A percentile compares a stretch with the other conserved stretches of the same genome.
These are phyloP conservation scores for Homarus gammarus DNA, from an alignment of 2,888 invertebrate genomes.

Conservation along the genomic window DNA sequence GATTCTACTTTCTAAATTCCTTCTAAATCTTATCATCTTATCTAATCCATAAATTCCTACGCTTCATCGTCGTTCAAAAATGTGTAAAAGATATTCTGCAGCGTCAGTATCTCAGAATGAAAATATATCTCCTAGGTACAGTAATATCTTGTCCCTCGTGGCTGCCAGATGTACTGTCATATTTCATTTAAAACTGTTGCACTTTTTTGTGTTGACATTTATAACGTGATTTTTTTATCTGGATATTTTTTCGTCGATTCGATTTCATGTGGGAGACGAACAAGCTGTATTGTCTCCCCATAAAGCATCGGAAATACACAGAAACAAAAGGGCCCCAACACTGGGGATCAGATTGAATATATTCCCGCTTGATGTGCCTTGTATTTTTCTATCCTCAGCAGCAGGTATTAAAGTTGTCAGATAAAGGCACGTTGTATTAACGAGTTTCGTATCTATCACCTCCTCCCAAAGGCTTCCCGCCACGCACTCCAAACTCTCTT, in stretches of 20 bases:
- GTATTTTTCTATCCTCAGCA: constrained; percentile 28
- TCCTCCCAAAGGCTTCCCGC: constrained; percentile 35
- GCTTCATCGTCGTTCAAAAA: neutral
- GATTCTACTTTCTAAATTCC: neutral
- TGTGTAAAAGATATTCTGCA: neutral
- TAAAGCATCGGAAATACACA: neutral
- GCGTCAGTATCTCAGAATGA: neutral
- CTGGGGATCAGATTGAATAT: constrained; percentile 23
- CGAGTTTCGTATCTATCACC: constrained; percentile 52
- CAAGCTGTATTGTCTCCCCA: neutral
- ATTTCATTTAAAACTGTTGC: too few relatives aligned
- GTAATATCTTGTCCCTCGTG: neutral
- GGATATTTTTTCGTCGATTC: neutral
- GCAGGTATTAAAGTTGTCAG: constrained; percentile 55
- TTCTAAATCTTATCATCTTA: neutral
- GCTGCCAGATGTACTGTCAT: neutral
- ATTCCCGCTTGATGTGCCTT: constrained; percentile 27
- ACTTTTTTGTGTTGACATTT: neutral
- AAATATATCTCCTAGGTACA: neutral
- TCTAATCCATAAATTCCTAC: neutral
- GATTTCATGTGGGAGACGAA: neutral
- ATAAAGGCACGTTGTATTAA: constrained; percentile 58
- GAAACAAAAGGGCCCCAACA: neutral
- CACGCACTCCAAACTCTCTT: constrained; percentile 31
- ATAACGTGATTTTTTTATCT: neutral